These are phyloP conservation scores for Meiosimyza decipiens DNA, from an alignment of 2,888 invertebrate species.

Conservation along the genomic window DNA sequence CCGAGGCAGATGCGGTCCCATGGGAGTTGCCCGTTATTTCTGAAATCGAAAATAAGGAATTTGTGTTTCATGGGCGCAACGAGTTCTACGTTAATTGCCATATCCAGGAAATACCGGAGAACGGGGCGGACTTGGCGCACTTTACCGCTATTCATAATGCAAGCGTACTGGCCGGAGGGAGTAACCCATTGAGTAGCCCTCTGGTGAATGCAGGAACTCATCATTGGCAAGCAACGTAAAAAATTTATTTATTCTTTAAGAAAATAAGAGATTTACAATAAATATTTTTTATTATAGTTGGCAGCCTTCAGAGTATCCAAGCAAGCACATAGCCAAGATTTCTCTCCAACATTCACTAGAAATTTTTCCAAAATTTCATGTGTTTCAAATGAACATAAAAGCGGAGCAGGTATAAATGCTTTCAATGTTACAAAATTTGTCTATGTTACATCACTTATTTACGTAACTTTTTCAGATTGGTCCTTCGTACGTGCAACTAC, in stretches of 20 bases:
- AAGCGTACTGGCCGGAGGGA: conserved; percentile 69
- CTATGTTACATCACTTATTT: neutral
- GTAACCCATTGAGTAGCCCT: conserved; percentile 58
- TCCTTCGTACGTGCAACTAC: conserved; percentile 81
- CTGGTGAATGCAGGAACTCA: conserved; percentile 68
- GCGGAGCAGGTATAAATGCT: conserved; percentile 73
- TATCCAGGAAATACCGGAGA: conserved; percentile 86
- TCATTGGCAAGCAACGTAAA: conserved; percentile 69
- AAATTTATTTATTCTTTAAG: no score
- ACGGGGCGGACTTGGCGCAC: conserved; percentile 88
- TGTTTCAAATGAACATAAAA: conserved; percentile 72
- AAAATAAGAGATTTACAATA: neutral
- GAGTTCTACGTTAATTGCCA: conserved; percentile 83
- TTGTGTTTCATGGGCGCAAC: conserved; percentile 80
- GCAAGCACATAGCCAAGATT: conserved; percentile 74
- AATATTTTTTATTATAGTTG: conserved; percentile 60
- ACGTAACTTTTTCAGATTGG: conserved; percentile 69
- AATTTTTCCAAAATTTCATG: conserved; percentile 71
- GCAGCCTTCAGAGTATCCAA: conserved; percentile 65
- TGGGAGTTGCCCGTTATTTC: conserved; percentile 75
- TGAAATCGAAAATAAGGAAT: conserved; percentile 70
- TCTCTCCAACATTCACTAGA: conserved; percentile 73
- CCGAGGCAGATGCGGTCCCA: conserved; percentile 74
- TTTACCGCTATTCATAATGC: conserved; percentile 80
- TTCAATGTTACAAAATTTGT: neutral